Conservation (phyloP, 2,888 invertebrate species). For the Leucophenga montana region DNA sequence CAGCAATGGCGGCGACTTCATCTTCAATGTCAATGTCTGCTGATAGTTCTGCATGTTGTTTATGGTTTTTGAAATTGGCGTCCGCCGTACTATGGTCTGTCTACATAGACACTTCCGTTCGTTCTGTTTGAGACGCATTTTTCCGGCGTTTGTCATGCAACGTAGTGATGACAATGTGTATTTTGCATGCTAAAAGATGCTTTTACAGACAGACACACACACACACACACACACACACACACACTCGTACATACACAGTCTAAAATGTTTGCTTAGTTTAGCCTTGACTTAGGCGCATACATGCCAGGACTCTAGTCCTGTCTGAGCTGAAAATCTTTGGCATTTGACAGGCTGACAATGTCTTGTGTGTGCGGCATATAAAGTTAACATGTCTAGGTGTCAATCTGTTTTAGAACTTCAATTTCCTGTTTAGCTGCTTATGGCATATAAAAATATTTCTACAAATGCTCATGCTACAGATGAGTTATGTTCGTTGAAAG, state of each 20-base stretch:
- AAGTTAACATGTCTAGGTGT: neutral
- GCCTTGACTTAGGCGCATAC: conserved; percentile 21
- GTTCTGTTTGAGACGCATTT: neutral
- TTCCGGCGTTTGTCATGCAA: neutral
- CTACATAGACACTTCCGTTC: conserved; percentile 3
- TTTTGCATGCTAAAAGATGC: too few species aligned
- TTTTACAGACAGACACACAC: too few species aligned
- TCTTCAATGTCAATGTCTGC: neutral
- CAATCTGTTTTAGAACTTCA: neutral
- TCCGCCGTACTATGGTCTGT: neutral
- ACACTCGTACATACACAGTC: neutral
- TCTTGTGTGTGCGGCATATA: conserved; percentile 34
- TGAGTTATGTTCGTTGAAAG: too few species aligned
- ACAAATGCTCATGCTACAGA: too few species aligned
- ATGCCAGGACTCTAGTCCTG: too few species aligned
- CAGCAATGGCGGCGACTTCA: neutral
- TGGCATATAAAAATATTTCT: neutral
- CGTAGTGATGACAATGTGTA: too few species aligned
- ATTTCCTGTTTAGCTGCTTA: conserved; percentile 13
- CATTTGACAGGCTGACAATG: neutral
- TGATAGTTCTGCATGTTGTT: too few species aligned
- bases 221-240: neutral
- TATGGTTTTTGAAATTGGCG: too few species aligned
- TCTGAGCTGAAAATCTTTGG: conserved; percentile 12
- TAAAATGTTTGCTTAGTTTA: conserved; percentile 9